Base-by-base conservation (phyloP, 2,888 invertebrate species). In the Heliconius ethilla region DNA sequence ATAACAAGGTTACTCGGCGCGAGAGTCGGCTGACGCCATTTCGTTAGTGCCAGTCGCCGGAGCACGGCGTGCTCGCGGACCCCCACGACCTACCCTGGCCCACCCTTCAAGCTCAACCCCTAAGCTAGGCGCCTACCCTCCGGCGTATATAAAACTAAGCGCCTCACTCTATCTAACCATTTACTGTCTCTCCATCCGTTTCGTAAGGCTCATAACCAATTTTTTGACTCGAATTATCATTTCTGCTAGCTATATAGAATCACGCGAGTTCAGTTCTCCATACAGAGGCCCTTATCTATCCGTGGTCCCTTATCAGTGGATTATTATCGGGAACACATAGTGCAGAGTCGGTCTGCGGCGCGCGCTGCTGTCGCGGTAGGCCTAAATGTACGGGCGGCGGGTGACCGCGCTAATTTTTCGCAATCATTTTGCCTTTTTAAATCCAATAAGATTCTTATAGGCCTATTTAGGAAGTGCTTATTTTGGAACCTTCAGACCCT, bases 371-470 rank as follows among this genome's bases (percentile, higher is more conserved):
- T 70, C 79, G 51, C 75, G 76, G 70, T 93, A 93, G 93, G 93
- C 93, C 93, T 92, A 93, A 91, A 90, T 84, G 33, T 75, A 79
- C 89, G 89, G 88, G 82, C 63, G 80, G 79, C 86, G 87, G 87
- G 88, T 87, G 82, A 80, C 81, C 85, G 86, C 86, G 91, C 93
- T 83, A 93, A 92, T 86, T 83, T 87, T 93, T 92, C 87, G 93
- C 93, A 90, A 89, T 87, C 83, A 84, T 89, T 80, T 78, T 82
- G 81, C 74, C 82, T 81, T 80, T 83, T 84, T 82, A 85, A 84
- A 83, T 85, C 92, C 88, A 91, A 92, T 92, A 93, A 93, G 92
- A 94, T 91, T 93, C 92, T 88, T 92, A 89, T 94, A 94, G 93
- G 93, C 93, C 93, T 92, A 93, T 92, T 92, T 91, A 87, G 86